These are phyloP conservation scores for Centroberyx gerrardi DNA, from an alignment of 2,797 vertebrate genomes.

Conservation along the genomic window DNA sequence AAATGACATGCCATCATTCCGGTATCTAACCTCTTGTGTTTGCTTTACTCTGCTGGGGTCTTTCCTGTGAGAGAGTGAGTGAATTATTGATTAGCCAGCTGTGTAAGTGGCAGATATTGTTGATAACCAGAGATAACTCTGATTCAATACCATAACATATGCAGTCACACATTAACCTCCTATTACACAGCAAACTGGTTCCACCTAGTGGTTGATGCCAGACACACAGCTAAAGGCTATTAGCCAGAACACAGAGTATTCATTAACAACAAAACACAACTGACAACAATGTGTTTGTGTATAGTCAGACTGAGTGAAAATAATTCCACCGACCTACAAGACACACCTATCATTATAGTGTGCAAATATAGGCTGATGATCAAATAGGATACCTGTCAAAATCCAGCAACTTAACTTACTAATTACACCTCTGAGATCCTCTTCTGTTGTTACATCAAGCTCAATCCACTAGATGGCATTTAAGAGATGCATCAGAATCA, in stretches of 20 bases:
- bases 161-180: background rate
- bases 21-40: background rate
- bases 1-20: background rate
- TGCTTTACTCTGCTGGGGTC: background rate
- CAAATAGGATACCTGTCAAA: background rate
- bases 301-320: background rate
- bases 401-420: background rate
- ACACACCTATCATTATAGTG: background rate
- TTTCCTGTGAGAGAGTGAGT: background rate
- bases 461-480: background rate
- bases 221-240: conserved; percentile 6
- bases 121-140: background rate
- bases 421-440: background rate
- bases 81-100: background rate
- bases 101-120: conserved; percentile 10
- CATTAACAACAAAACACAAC: background rate
- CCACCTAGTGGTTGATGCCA: conserved; percentile 70
- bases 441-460: background rate
- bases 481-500: background rate
- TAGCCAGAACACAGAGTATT: background rate
- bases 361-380: background rate
- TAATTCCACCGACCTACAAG: background rate
- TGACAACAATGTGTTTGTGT: background rate
- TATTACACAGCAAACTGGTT: conserved; percentile 14
- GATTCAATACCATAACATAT: background rate